Evolutionary conservation across 1,140 invertebrate genomes (phyloP).

Genomic region (Bombus ignitus): DNA sequence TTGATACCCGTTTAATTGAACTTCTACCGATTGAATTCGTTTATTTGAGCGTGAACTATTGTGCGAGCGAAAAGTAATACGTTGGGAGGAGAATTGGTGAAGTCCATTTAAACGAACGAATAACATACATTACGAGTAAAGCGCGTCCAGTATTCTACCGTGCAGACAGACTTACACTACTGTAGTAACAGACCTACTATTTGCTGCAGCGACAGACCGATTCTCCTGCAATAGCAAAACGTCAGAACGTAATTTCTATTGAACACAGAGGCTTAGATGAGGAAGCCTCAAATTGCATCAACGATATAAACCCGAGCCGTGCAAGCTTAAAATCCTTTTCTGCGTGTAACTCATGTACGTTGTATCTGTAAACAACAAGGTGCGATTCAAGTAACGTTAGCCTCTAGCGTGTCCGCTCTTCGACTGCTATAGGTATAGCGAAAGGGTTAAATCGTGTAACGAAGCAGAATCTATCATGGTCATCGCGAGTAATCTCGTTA

Average conservation of each 20-base stretch:
- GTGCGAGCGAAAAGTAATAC: too few species aligned
- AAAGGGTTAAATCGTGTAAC: conserved; percentile 18
- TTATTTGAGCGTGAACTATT: too few species aligned
- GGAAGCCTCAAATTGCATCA: neutral
- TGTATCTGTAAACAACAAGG: neutral
- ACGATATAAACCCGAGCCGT: neutral
- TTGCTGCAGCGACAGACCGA: neutral
- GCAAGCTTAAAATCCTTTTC: neutral
- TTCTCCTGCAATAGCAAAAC: neutral
- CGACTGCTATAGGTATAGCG: neutral
- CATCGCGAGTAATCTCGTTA: conserved; percentile 40
- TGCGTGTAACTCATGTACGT: neutral
- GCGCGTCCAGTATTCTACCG: too few species aligned
- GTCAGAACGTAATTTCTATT: neutral
- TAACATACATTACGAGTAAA: too few species aligned
- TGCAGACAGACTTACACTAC: too few species aligned
- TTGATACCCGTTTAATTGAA: too few species aligned
- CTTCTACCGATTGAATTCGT: too few species aligned
- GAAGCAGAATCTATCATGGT: conserved; percentile 25
- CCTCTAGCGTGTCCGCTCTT: neutral
- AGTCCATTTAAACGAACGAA: too few species aligned
- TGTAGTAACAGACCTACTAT: neutral
- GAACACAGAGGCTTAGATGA: neutral
- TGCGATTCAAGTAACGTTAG: neutral
- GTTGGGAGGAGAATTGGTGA: too few species aligned